Evolutionary conservation across 2,888 invertebrate species (phyloP).

Genomic region (Clostera curtula): DNA sequence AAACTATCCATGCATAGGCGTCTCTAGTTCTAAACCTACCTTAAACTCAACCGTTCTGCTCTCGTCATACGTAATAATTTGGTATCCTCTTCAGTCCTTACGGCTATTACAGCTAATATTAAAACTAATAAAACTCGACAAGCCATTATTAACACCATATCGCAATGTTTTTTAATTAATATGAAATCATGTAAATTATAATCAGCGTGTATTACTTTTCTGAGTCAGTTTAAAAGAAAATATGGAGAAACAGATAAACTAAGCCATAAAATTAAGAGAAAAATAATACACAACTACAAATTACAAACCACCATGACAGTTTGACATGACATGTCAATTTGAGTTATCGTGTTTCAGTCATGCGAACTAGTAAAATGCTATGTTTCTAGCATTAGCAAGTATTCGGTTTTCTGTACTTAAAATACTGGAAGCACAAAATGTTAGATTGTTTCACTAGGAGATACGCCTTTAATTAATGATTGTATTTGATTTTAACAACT

Average conservation of each 20-base stretch:
- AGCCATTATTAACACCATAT: conserved; percentile 51
- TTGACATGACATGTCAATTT: no score
- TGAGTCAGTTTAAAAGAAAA: conserved; percentile 7
- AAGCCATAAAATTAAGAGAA: conserved; percentile 10
- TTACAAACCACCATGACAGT: no score
- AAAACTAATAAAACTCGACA: conserved; percentile 57
- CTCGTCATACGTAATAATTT: conserved; percentile 70
- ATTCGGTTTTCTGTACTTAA: no score
- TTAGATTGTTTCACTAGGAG: no score
- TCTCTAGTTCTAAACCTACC: conserved; percentile 55
- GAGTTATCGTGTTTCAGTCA: no score
- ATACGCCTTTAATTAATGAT: no score
- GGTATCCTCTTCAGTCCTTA: conserved; percentile 54
- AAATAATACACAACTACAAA: no score
- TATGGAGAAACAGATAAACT: conserved; percentile 4
- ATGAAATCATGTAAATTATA: conserved; percentile 16
- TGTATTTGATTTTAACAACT: no score
- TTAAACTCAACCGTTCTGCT: conserved; percentile 77
- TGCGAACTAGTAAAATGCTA: no score
- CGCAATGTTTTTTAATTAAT: no score
- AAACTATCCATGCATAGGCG: not conserved
- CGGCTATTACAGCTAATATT: conserved; percentile 58
- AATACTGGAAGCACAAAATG: no score
- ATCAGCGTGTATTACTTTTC: conserved; percentile 10
- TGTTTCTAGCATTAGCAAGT: no score